These are phyloP conservation scores for Irena cyanogastra DNA, from an alignment of 2,113 vertebrate genomes.

Conservation along the genomic window DNA sequence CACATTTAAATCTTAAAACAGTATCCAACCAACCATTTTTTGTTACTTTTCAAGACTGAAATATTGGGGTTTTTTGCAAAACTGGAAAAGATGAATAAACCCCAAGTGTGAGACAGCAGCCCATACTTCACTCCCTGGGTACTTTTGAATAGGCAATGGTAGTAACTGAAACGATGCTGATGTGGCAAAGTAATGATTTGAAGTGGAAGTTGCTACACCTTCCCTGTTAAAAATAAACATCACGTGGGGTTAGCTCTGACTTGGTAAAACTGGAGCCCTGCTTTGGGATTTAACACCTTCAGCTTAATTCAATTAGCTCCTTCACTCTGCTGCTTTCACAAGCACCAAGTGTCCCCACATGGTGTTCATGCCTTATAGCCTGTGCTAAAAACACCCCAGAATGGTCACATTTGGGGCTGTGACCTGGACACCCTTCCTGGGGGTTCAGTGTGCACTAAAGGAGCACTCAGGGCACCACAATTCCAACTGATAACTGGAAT, in stretches of 20 bases:
- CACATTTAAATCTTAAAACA: neutral
- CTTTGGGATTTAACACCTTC: slow-evolving; percentile 52
- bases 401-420: neutral
- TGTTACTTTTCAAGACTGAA: neutral
- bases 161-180: neutral
- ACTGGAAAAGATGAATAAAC: neutral
- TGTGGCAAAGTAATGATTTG: neutral
- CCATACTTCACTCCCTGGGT: neutral
- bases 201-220: slow-evolving; percentile 1
- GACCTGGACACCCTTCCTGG: neutral
- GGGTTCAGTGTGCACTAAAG: neutral
- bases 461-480: neutral
- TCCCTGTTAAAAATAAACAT: slow-evolving; percentile 15
- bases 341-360: neutral
- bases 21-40: neutral
- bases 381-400: neutral
- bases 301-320: slow-evolving; percentile 25
- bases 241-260: neutral
- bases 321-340: neutral
- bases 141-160: neutral
- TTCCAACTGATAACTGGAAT: neutral
- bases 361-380: neutral
- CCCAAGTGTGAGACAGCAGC: neutral
- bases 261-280: neutral
- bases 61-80: accelerated